Evolutionary conservation across 2,888 invertebrate genomes (phyloP), one percentile per base, ranked within the genome.

Genomic region (Epirrhoe alternata): DNA sequence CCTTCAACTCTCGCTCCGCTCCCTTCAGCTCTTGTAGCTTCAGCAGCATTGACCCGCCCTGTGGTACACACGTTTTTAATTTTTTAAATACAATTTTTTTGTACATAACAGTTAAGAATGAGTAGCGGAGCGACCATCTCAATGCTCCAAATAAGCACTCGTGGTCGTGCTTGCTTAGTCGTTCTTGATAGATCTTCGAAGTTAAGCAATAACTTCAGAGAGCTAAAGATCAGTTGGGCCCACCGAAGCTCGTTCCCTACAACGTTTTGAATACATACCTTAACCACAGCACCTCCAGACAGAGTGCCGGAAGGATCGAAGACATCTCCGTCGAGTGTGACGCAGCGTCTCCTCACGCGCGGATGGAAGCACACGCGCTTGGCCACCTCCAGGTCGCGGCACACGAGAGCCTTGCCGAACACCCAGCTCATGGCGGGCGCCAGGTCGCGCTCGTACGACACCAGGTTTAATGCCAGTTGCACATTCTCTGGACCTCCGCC

Each of bases 321-420:
- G 42, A 97, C 95, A 86, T 99, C 99, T 0, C 99, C 99, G 74
- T 97, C 98, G 5, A 98, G 87, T 0, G 99, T 99, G 24, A 99
- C 97, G 80, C 95, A 95, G 70, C 95, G 95, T 45, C 94, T 94
- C 74, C 92, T 90, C 66, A 97, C 95, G 55, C 90, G 87, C 10
- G 94, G 94, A 86, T 98, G 95, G 88, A 96, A 98, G 5, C 97
- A 96, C 4, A 99, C 95, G 86, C 95, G 94, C 84, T 96, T 96
- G 33, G 99, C 99, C 31, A 95, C 92, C 49, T 96, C 95, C 89
- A 98, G 95, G 84, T 97, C 96, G 61, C 94, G 94, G 82, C 98
- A 98, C 69, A 99, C 95, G 73, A 99, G 96, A 53, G 96, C 95
- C 77, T 94, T 93, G 0, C 99, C 99, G 88, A 99, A 98, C 73